These are phyloP conservation scores for Aurelia coerulea DNA, from an alignment of 30 jellyfish, hydroid and myxozoan species.

Conservation along the genomic window DNA sequence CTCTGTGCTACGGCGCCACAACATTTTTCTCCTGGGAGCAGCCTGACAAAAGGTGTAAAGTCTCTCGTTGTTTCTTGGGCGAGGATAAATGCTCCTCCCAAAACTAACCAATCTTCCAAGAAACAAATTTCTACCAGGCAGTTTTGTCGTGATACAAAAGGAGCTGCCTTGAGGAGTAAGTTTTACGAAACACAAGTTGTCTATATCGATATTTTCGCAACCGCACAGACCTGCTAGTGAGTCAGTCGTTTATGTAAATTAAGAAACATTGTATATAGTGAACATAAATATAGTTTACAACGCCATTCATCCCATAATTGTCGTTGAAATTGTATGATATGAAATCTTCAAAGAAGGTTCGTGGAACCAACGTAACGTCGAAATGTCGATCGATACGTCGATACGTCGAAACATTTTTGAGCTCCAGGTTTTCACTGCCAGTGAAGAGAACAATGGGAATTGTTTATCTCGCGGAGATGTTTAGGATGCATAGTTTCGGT, in stretches of 20 bases:
- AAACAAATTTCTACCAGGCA: no score
- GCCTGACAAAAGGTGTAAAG: no score
- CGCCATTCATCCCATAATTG: constrained; percentile 64
- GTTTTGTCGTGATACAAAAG: no score
- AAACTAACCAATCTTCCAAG: no score
- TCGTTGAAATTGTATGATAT: constrained; percentile 54
- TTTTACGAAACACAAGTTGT: not conserved
- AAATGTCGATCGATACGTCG: not conserved
- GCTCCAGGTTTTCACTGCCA: not conserved
- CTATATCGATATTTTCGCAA: constrained; percentile 11
- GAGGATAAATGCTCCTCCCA: no score
- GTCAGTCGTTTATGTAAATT: constrained; percentile 67
- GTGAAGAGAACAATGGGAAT: no score
- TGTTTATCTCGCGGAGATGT: no score
- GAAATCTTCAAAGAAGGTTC: constrained; percentile 72
- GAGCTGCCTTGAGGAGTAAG: no score
- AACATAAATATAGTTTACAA: constrained; percentile 57
- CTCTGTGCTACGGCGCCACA: no score
- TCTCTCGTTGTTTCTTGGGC: no score
- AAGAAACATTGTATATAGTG: constrained; percentile 48
- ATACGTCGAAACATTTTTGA: not conserved
- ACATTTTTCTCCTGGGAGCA: no score
- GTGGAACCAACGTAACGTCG: not conserved
- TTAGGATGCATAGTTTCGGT: no score
- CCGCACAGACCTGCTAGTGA: constrained; percentile 46